Evolutionary conservation across 2,888 invertebrate genomes (phyloP).

Genomic region (Leistus spinibarbis): DNA sequence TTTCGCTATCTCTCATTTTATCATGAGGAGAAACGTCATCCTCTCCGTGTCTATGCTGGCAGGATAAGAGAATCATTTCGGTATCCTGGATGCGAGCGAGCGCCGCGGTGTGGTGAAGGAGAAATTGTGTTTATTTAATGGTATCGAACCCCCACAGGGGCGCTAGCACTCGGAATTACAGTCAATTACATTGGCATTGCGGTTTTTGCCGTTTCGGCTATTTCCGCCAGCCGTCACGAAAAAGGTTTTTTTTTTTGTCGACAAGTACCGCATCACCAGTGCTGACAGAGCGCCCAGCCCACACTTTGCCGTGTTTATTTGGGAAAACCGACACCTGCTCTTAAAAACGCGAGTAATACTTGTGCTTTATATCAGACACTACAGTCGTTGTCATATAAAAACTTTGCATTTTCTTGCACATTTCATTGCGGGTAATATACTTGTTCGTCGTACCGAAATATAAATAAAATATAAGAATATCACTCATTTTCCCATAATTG

Average conservation of each 20-base stretch:
- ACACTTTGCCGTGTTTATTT: background rate
- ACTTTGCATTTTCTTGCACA: background rate
- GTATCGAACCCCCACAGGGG: conserved; percentile 5
- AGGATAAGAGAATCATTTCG: background rate
- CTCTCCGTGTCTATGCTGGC: background rate
- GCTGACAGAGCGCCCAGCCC: background rate
- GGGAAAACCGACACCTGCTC: background rate
- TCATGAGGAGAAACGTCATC: background rate
- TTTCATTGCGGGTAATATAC: too few species aligned
- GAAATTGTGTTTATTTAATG: conserved; percentile 30
- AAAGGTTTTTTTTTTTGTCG: background rate
- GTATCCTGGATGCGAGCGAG: background rate
- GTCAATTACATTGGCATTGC: conserved; percentile 32
- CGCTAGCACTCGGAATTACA: conserved; percentile 16
- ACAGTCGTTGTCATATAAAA: background rate
- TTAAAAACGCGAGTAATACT: background rate
- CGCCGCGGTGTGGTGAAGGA: background rate
- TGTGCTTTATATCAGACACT: background rate
- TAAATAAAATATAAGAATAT: too few species aligned
- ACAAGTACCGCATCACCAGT: background rate
- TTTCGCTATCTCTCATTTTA: background rate
- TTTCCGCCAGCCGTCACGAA: conserved; percentile 19
- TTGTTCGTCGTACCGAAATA: too few species aligned
- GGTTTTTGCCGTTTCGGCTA: conserved; percentile 23
- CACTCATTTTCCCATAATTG: too few species aligned